Percentiles rank a stretch among this genome's conserved stretches.
These are phyloP conservation scores for Loripinus fragilis DNA, from an alignment of 2,888 invertebrate species.

Conservation along the genomic window DNA sequence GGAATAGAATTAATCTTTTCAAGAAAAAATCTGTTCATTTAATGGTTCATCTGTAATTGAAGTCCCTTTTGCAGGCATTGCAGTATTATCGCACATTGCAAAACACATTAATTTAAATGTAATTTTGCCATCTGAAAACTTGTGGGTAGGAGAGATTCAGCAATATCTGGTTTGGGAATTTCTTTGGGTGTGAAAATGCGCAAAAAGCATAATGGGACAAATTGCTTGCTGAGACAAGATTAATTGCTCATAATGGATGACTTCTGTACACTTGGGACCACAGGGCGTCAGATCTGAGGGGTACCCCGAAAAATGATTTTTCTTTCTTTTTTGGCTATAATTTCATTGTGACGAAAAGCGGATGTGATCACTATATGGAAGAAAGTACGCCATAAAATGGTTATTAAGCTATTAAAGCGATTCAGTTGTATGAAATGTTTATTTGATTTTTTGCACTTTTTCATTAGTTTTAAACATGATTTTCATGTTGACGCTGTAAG, in stretches of 20 bases:
- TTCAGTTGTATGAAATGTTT: no score
- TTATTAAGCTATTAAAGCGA: no score
- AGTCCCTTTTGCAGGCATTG: neutral
- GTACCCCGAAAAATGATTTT: no score
- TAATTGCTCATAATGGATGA: neutral
- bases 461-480: no score
- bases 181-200: neutral
- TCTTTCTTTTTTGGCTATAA: no score
- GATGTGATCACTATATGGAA: no score
- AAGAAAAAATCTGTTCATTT: slow-evolving; percentile 15
- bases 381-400: no score
- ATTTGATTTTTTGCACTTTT: no score
- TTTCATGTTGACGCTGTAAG: no score
- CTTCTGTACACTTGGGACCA: neutral
- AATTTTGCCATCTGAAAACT: neutral
- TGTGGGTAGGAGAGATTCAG: neutral
- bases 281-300: neutral
- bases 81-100: neutral
- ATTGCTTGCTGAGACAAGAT: neutral
- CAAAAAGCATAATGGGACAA: neutral
- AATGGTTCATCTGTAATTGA: slow-evolving; percentile 10
- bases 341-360: no score
- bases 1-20: neutral
- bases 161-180: neutral
- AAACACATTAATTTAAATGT: slow-evolving; percentile 12